Evolutionary conservation across 2,113 vertebrate species (phyloP).

Genomic region (Ptilonorhynchus violaceus): DNA sequence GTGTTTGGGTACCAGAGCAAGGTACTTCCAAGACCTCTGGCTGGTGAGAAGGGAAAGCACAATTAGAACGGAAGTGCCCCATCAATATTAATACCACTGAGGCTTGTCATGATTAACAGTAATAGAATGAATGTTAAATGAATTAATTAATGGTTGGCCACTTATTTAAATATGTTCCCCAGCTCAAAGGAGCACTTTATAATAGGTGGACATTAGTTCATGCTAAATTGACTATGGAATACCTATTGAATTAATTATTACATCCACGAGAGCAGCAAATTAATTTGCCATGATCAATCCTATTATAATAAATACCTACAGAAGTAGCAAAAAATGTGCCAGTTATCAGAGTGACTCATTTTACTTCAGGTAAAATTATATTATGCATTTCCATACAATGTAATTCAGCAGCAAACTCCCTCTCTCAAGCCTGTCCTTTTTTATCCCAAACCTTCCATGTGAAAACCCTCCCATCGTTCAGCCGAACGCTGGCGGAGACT

Average conservation of each 20-base stretch:
- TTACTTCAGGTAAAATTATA: constrained; percentile 57
- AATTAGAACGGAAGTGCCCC: constrained; percentile 42
- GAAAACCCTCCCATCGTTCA: neutral
- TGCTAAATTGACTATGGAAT: constrained; percentile 69
- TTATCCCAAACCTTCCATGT: neutral
- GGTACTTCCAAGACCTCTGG: neutral
- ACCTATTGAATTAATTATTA: constrained; percentile 72
- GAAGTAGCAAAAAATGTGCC: constrained; percentile 49
- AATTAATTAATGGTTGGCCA: constrained; percentile 72
- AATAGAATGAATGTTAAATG: constrained; percentile 67
- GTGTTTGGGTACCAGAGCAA: neutral
- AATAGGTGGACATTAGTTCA: constrained; percentile 68
- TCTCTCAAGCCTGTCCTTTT: neutral
- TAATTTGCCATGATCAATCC: constrained; percentile 67
- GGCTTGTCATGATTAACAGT: constrained; percentile 65
- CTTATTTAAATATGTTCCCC: constrained; percentile 70
- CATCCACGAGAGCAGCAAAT: constrained; percentile 56
- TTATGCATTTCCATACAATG: neutral
- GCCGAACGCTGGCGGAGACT: accelerated
- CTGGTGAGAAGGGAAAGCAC: constrained; percentile 2
- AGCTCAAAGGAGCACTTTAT: constrained; percentile 58
- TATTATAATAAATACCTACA: constrained; percentile 61
- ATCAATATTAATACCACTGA: constrained; percentile 65
- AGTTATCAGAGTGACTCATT: constrained; percentile 40
- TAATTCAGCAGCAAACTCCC: constrained; percentile 2